A percentile compares a stretch with the other conserved stretches of the same genome.
These are phyloP conservation scores for Tapera naevia DNA, from an alignment of 2,797 vertebrate genomes.

Conservation along the genomic window DNA sequence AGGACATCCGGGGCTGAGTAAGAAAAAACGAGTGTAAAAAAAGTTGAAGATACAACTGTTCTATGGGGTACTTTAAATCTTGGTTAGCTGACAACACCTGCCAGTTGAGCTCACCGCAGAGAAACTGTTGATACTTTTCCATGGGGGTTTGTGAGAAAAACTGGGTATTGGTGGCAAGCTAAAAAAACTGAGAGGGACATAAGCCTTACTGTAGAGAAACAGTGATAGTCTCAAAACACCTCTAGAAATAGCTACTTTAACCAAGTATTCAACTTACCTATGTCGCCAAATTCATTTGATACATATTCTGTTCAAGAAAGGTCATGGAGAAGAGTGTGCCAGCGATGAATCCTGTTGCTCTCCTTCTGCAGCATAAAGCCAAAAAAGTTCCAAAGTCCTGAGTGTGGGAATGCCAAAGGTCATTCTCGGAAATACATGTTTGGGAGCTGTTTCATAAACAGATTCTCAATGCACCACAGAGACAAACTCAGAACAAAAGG, in stretches of 20 bases:
- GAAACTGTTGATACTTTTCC: not conserved
- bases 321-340: not conserved
- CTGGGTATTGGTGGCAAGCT: not conserved
- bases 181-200: not conserved
- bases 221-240: not conserved
- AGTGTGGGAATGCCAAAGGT: not conserved
- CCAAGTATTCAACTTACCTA: not conserved
- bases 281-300: not conserved
- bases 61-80: not conserved
- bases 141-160: not conserved
- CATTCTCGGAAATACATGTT: not conserved
- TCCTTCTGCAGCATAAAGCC: fast-evolving
- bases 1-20: not conserved
- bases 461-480: not conserved
- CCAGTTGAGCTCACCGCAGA: not conserved
- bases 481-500: not conserved
- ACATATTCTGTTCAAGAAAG: not conserved
- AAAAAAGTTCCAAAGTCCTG: not conserved
- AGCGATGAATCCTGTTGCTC: not conserved
- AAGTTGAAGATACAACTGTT: not conserved
- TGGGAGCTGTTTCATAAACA: not conserved
- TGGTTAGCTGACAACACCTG: not conserved
- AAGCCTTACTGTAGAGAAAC: not conserved
- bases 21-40: not conserved
- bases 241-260: not conserved